Percentiles rank a stretch among this genome's conserved stretches.
phyloP scores from a whole-genome alignment of 2,888 invertebrate species.

The Desoria tigrina region DNA sequence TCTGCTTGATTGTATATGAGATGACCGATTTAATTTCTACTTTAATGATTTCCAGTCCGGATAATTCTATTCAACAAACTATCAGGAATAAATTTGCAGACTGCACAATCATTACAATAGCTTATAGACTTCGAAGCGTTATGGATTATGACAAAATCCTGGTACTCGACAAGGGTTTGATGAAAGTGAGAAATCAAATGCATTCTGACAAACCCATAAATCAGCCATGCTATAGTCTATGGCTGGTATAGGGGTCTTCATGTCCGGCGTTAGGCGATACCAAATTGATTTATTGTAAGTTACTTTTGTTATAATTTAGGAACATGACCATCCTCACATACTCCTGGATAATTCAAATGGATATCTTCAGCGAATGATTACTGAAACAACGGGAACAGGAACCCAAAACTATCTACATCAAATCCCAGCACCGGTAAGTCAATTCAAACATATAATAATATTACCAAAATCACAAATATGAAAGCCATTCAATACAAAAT shows the following conservation, averaged over 20 bases:
- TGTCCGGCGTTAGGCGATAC: no score
- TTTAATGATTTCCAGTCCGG: conserved; percentile 71
- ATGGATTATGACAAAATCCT: conserved; percentile 89
- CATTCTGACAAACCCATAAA: neutral
- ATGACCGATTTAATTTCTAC: neutral
- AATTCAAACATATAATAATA: no score
- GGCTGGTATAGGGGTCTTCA: no score
- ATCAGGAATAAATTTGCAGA: conserved; percentile 75
- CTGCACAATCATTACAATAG: conserved; percentile 87
- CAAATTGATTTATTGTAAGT: neutral
- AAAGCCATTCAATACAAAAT: no score
- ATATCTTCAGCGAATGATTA: conserved; percentile 67
- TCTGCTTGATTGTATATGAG: no score
- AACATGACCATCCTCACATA: conserved; percentile 75
- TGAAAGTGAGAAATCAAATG: conserved; percentile 57
- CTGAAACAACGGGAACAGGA: conserved; percentile 69
- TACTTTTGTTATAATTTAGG: conserved; percentile 57
- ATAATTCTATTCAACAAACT: conserved; percentile 78
- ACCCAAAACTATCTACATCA: conserved; percentile 66
- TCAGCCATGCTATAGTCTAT: neutral
- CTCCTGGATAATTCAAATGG: conserved; percentile 65
- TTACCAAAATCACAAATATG: no score
- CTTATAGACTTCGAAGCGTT: conserved; percentile 86
- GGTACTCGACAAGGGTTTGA: conserved; percentile 78
- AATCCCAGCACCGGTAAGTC: conserved; percentile 63